Evolutionary conservation across 2,113 vertebrate genomes (phyloP), one percentile per base, ranked within the genome.

Genomic region (Ptilorrhoa leucosticta): DNA sequence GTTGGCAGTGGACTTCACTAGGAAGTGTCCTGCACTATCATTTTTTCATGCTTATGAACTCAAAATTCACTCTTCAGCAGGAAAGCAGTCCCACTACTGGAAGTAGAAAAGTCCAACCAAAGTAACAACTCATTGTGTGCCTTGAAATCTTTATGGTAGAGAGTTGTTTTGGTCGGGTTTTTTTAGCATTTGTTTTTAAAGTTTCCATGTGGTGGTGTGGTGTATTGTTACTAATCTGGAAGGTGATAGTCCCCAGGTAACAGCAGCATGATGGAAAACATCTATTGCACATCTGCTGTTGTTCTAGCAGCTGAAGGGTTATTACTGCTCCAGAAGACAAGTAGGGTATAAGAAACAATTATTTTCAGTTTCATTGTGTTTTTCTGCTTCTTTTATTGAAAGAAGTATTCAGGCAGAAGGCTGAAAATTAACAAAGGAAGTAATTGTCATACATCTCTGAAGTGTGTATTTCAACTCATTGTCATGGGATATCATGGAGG

Each of bases 341-440:
- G 33, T 13, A 76, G 11, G 44, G n/a, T 57, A 35, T 18, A 80
- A 57, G 45, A 79, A 90, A 75, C 58, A 69, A 48, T 17, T 83
- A 87, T 90, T 94, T 93, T 8, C n/a, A 11, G 12, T 79, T 94
- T 76, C 12, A 30, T 40, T 65, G 40, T 87, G n/a, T 23, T 91
- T 69, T 56, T 72, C 22, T 85, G 12, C 6, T 85, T 90, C 39
- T 60, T 87, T 83, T 57, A 85, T 42, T 85, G 20, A 44, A 64
- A 87, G n/a, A 76, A 69, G 48, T 44, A 72, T 65, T 40, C 53
- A 56, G 17, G 23, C 27, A 73, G 44, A 19, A 51, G 40, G 28
- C 20, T 76, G 57, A 85, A 94, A 91, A 64, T 26, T 44, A 72
- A 44, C 31, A 65, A 75, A 50, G 9, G 11, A 81, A 82, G 10